Percentiles rank a stretch among this genome's conserved stretches.
These are phyloP conservation scores for Tricholauxania praeusta DNA, from an alignment of 2,888 invertebrate species.

Conservation along the genomic window DNA sequence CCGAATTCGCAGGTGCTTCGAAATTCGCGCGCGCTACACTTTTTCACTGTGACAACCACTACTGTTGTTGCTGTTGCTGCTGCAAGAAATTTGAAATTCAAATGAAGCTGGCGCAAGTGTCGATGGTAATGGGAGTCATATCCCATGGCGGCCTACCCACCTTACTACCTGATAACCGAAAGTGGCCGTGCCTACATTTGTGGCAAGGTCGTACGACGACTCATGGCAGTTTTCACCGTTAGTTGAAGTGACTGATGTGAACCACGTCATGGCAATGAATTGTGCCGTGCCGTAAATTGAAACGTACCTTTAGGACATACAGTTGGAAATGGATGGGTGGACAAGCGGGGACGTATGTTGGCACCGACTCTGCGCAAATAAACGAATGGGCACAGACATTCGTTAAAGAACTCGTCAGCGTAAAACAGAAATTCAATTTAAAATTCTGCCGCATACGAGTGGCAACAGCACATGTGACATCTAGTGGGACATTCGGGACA, in stretches of 20 bases:
- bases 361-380: constrained; percentile 12
- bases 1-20: background rate
- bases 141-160: too few relatives aligned
- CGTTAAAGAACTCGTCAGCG: constrained; percentile 6
- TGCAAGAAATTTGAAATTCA: constrained; percentile 51
- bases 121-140: background rate
- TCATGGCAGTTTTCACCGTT: background rate
- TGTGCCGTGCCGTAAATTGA: constrained; percentile 16
- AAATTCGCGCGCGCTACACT: constrained; percentile 7
- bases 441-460: constrained; percentile 3
- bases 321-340: background rate
- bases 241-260: constrained; percentile 12
- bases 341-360: background rate
- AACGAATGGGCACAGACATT: constrained; percentile 15
- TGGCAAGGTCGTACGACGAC: constrained; percentile 17
- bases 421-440: constrained; percentile 14
- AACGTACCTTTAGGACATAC: constrained; percentile 8
- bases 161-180: background rate
- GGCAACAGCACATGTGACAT: background rate
- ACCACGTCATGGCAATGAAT: constrained; percentile 4
- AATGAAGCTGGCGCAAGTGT: constrained; percentile 43
- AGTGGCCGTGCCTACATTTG: background rate
- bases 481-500: background rate
- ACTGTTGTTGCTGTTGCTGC: background rate
- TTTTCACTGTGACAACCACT: constrained; percentile 17